Evolutionary conservation across 1,140 invertebrate species (phyloP).

Genomic region (Trichogramma pretiosum): DNA sequence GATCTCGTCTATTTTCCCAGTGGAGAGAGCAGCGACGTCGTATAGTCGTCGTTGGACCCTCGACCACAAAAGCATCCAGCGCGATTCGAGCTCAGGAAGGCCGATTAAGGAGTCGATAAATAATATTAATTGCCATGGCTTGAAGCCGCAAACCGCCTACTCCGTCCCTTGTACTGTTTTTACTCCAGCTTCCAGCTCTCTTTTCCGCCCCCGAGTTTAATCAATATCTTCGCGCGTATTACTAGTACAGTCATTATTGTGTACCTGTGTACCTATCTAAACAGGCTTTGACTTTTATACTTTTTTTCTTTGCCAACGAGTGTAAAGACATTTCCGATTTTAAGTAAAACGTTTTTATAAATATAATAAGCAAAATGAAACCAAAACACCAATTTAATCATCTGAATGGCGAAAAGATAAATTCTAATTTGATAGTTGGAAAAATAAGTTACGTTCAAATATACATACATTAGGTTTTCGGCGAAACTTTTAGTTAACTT

Average conservation of each 20-base stretch:
- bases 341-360: too few species aligned
- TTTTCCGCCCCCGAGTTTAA: slow-evolving; percentile 31
- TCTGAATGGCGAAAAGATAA: too few species aligned
- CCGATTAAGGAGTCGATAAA: slow-evolving; percentile 46
- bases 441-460: too few species aligned
- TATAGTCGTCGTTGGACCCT: neutral
- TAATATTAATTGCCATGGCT: slow-evolving; percentile 43
- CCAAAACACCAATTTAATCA: too few species aligned
- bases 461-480: too few species aligned
- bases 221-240: slow-evolving; percentile 34
- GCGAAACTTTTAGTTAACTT: too few species aligned
- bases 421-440: too few species aligned
- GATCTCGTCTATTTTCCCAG: too few species aligned
- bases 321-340: neutral
- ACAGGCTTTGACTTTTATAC: neutral
- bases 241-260: slow-evolving; percentile 9
- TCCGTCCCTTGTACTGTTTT: neutral
- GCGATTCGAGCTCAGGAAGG: neutral
- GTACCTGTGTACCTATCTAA: too few species aligned
- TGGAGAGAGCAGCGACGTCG: neutral
- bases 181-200: slow-evolving; percentile 8
- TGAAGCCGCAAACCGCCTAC: slow-evolving; percentile 23
- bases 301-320: neutral
- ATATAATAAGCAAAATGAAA: too few species aligned
- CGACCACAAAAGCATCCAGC: neutral